Base-by-base conservation (phyloP, 2,113 vertebrate genomes). In the Cnemophilus loriae region DNA sequence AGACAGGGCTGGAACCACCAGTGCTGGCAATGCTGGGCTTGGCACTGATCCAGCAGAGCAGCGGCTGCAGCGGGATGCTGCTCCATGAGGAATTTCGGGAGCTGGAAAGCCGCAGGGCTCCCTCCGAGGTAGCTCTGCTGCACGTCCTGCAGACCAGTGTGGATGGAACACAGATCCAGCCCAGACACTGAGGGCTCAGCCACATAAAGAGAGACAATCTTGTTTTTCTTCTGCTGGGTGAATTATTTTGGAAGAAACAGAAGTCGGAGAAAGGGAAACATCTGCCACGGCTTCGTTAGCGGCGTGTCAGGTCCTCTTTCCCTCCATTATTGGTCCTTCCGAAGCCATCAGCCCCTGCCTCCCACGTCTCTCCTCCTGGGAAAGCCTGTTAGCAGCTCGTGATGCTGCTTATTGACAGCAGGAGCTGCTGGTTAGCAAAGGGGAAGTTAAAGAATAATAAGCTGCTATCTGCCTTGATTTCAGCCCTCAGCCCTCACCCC, bases 391-490 rank as follows among this genome's bases (percentile, higher is more conserved):
- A 96, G 93, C 50, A 78, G 65, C 61, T 42, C 19, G 15, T 22
- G 46, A 44, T 28, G 78, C 67, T 71, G 82, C 53, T 84, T 50
- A 88, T 4, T 79, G 91, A 42, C 70, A 89, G 82, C 69, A 7
- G 61, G 41, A 94, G 82, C 76, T 80, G 86, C 2, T 63, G 69
- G 73, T 46, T 33, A 67, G 79, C 84, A 42, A 35, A 12, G 60
- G 55, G 49, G 13, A 57, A 87, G 61, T 74, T 88, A 79, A 94
- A 77, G 55, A 80, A 75, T 2, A 80, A 79, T 93, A 47, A 97
- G n/a, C 83, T 83, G 57, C 91, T 93, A 5, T 92, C 93, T 61
- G 93, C 95, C 94, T 94, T 13, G 27, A 91, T 94, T 93, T 74
- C 78, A 41, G 88, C 39, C 76, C 13, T 8, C 68, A 84, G 87